Evolutionary conservation across 2,888 invertebrate genomes (phyloP), one percentile per base, ranked within the genome.

Genomic region (Luperina testacea): DNA sequence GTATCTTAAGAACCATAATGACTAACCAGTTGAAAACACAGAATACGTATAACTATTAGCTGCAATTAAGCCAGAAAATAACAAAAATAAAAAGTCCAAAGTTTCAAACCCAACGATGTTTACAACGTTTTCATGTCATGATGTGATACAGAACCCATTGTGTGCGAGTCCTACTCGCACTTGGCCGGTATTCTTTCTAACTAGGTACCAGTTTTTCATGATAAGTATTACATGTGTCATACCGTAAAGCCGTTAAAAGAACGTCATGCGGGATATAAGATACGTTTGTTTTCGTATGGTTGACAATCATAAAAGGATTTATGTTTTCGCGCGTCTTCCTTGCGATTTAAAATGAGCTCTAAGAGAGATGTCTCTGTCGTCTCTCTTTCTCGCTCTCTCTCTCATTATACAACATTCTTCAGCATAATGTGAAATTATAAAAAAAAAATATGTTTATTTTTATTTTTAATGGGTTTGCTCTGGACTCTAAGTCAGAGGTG

Each of bases 261-360:
- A 63, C 32, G 67, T 70, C 74, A 73, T 64, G 65, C 64, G 59
- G 74, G 76, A 76, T 74, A 69, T 57, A 71, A 75, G 42, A 64
- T 65, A 42, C 53, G 59, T 75, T 70, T 77, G 42, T 72, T 74
- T 75, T 72, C 67, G 51, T 71, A 65, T 42, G 69, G 45, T 48
- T 85, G 75, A 79, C 72, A 77, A 68, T 75, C 63, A 69, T 75
- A 77, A 75, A 64, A 48, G 61, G 68, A 77, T 82, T 85, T 82
- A 77, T 75, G 51, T 71, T 72, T 67, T 59, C 11, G 61, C 57
- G 51, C 38, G 4, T 17, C 20, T 45, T 64, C 51, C 70, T 78
- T 64, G 15, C 17, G 61, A 48, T 68, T 69, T 65, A 38, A 42
- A 77, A 75, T 73, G 38, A 72, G 32, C 27, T 69, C 42, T 32